Percentiles rank a stretch among this genome's conserved stretches.
Conservation (phyloP, 2,113 vertebrate genomes). For the Dasypus novemcinctus region DNA sequence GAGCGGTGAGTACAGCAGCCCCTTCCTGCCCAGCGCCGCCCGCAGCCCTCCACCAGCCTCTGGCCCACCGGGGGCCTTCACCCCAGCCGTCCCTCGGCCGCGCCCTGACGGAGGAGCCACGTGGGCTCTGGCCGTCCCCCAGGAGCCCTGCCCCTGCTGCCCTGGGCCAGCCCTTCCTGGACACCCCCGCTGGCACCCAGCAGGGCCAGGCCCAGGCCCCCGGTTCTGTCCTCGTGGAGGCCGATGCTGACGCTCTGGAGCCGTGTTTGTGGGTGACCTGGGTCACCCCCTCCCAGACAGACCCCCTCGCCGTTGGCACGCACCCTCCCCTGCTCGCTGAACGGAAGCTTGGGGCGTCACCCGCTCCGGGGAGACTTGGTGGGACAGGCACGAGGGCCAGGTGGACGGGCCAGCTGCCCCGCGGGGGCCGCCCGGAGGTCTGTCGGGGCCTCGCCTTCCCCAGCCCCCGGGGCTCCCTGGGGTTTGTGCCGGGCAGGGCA, state of each 20-base stretch:
- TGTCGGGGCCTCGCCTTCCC: not conserved
- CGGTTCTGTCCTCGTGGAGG: too few species aligned
- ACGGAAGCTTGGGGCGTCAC: fast-evolving
- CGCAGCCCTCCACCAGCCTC: fast-evolving
- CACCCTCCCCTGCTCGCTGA: not conserved
- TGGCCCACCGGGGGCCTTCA: not conserved
- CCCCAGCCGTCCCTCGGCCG: too few species aligned
- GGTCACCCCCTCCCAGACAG: not conserved
- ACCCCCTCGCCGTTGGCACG: too few species aligned
- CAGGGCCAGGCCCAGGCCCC: too few species aligned
- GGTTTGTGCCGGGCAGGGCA: too few species aligned
- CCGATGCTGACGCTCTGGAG: too few species aligned
- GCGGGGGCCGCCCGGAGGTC: too few species aligned
- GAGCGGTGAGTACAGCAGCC: not conserved
- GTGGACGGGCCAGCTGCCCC: too few species aligned
- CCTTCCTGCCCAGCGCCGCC: too few species aligned
- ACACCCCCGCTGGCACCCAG: not conserved
- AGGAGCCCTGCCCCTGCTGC: not conserved
- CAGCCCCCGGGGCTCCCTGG: too few species aligned
- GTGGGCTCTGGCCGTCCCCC: not conserved
- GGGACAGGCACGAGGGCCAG: too few species aligned
- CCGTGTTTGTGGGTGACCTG: not conserved
- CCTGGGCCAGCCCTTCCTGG: not conserved
- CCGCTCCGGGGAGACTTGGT: not conserved
- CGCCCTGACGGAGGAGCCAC: too few species aligned